phyloP scores from a whole-genome alignment of 2,888 invertebrate species.

The Heliothis peltigera region DNA sequence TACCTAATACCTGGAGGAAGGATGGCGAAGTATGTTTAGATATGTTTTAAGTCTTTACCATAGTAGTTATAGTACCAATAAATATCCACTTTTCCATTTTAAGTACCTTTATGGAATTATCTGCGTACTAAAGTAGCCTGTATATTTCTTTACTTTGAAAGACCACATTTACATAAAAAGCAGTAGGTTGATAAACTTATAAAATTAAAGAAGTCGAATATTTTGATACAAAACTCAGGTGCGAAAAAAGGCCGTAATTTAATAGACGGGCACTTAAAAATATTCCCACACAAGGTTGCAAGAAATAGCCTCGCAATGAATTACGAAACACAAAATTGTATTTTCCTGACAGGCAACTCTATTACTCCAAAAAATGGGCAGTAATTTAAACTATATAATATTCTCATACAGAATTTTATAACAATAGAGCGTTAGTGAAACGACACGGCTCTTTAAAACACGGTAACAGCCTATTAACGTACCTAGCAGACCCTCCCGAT shows the following conservation, averaged over 20 bases:
- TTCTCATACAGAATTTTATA: slow-evolving; percentile 33
- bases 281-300: not conserved
- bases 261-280: not conserved
- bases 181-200: not conserved
- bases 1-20: slow-evolving; percentile 82
- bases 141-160: too few species aligned
- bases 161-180: too few species aligned
- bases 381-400: slow-evolving; percentile 15
- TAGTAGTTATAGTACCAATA: too few species aligned
- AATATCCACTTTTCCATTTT: too few species aligned
- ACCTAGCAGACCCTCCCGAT: slow-evolving; percentile 21
- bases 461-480: slow-evolving; percentile 36
- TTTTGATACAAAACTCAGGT: not conserved
- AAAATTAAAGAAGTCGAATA: not conserved
- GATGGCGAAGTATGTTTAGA: slow-evolving; percentile 77
- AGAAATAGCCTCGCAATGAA: slow-evolving; percentile 12
- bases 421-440: slow-evolving; percentile 29
- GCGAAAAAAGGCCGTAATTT: not conserved
- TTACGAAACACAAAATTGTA: not conserved
- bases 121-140: too few species aligned
- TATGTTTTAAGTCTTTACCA: too few species aligned
- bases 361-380: slow-evolving; percentile 16
- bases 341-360: slow-evolving; percentile 16
- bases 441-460: slow-evolving; percentile 20
- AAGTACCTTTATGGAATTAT: too few species aligned